phyloP scores from a whole-genome alignment of 1,140 invertebrate genomes.

The Aricia agestis region DNA sequence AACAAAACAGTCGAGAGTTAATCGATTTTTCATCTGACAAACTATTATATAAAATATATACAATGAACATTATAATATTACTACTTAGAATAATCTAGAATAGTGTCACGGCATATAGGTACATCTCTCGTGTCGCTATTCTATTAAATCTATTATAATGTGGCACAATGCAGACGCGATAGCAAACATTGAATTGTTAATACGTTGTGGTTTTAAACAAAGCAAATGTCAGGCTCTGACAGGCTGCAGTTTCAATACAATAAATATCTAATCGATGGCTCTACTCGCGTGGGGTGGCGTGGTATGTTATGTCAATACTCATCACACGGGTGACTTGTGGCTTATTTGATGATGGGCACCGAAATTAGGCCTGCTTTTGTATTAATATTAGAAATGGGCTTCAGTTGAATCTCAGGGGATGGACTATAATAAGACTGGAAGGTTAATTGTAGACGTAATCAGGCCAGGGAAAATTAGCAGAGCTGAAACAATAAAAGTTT shows the following conservation, averaged over 20 bases:
- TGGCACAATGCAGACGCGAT: constrained; percentile 6
- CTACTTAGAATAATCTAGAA: neutral
- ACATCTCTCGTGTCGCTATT: neutral
- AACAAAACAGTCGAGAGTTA: no score
- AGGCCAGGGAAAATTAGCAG: no score
- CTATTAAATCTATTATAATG: constrained; percentile 10
- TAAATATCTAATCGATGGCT: constrained; percentile 11
- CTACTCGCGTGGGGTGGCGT: neutral
- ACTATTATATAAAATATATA: no score
- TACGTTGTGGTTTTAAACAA: constrained; percentile 1
- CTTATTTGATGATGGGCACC: neutral
- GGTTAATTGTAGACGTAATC: no score
- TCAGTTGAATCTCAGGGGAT: no score
- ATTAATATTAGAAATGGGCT: no score
- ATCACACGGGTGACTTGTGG: neutral
- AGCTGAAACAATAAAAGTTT: no score
- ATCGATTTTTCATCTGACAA: no score
- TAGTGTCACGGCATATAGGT: neutral
- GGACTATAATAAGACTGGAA: no score
- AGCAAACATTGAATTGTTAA: neutral
- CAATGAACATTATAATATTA: no score
- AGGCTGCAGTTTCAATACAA: constrained; percentile 11
- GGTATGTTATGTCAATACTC: constrained; percentile 9
- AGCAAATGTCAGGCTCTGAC: neutral
- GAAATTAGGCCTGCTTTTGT: neutral